Base-by-base conservation (phyloP, 2,113 vertebrate genomes). In the Panthera tigris region DNA sequence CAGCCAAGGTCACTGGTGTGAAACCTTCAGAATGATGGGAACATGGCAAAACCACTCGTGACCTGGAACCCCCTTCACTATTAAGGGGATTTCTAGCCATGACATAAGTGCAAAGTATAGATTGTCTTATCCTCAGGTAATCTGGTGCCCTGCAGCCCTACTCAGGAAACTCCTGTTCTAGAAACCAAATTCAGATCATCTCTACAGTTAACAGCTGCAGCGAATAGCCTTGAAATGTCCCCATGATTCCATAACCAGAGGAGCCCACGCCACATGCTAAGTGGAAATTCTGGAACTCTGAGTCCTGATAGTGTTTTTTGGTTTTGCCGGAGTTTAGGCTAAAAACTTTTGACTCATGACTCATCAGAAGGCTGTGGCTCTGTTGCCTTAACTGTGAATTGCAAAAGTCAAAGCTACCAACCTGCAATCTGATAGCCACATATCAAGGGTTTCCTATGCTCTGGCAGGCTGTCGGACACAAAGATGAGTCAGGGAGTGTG, bases 381-480 rank as follows among this genome's bases (percentile, higher is more conserved):
- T 57, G 2, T 65, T 89, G 29, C 82, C 61, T 82, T 93, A 39
- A 68, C 12, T 76, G 21, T 68, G 33, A 87, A 52, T 93, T 69
- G 29, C 10, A 83, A 50, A 79, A 68, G 63, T 79, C 84, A 63
- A 61, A 78, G 66, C 48, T 78, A 61, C 39, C 52, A 55, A 31
- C n/a, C 61, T 85, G 9, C 29, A n/a, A 80, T 94, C 85, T 14
- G 2, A 89, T 97, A 96, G 96, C 71, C 85, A 82, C 19, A 71
- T 45, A 11, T 21, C 45, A 39, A 80, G 23, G 63, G 41, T 55
- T 52, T 78, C 33, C 86, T 68, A 33, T 57, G 90, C 92, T 76
- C 74, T 45, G 69, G 39, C 52, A 76, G 94, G 19, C 88, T 79
- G 78, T 55, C 85, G 95, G 55, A 61, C 41, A 61, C 69, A 41